phyloP scores from a whole-genome alignment of 2,888 invertebrate genomes.

The Drosophila maculinotata region DNA sequence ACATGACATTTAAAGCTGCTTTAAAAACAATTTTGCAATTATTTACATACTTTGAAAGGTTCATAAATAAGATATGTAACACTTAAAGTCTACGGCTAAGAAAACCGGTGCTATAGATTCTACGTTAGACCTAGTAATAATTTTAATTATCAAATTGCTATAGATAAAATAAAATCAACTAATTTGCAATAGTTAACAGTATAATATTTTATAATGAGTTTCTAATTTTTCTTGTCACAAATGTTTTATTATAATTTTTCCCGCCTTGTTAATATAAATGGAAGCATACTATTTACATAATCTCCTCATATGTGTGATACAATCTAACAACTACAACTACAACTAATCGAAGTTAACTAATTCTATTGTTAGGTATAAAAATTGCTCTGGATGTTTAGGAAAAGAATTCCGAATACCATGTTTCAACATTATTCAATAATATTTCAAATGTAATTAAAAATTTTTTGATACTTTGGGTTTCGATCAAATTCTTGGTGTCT shows the following conservation, averaged over 20 bases:
- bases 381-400: constrained; percentile 57
- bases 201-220: constrained; percentile 1
- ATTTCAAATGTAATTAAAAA: constrained; percentile 57
- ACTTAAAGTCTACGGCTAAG: not conserved
- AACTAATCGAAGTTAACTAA: constrained; percentile 48
- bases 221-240: not conserved
- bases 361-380: constrained; percentile 67
- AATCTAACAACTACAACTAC: not conserved
- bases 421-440: constrained; percentile 50
- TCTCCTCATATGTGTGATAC: constrained; percentile 13
- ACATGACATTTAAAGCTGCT: not conserved
- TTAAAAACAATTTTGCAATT: not conserved
- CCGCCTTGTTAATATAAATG: not conserved
- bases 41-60: not conserved
- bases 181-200: not conserved
- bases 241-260: not conserved
- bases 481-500: constrained; percentile 54
- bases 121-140: not conserved
- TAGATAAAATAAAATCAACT: not conserved
- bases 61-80: not conserved
- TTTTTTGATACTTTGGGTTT: constrained; percentile 43
- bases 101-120: not conserved
- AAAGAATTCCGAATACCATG: constrained; percentile 48
- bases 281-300: constrained; percentile 15
- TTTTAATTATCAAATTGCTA: not conserved